These are phyloP conservation scores for Pachyuromys duprasi DNA, from an alignment of 2,797 vertebrate species.

Conservation along the genomic window DNA sequence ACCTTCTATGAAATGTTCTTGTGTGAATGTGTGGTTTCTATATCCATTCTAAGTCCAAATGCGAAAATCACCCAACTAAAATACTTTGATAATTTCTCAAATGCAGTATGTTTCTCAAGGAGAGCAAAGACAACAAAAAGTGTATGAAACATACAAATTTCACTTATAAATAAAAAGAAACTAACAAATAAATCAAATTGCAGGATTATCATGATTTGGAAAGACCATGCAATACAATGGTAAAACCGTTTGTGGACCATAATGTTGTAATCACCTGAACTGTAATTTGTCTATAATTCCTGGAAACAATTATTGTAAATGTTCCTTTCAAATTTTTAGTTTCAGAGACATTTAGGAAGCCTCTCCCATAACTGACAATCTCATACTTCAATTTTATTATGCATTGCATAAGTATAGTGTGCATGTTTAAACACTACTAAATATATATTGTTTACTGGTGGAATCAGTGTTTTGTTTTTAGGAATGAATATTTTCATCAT, in stretches of 20 bases:
- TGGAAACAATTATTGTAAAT: neutral
- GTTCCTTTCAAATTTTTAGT: conserved; percentile 17
- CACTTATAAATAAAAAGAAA: neutral
- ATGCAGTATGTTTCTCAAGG: neutral
- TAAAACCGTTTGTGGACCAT: neutral
- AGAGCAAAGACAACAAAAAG: neutral
- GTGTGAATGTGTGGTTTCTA: neutral
- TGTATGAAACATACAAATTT: neutral
- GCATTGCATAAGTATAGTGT: neutral
- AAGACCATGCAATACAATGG: neutral
- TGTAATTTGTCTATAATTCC: neutral
- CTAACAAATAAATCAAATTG: neutral
- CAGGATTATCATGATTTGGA: neutral
- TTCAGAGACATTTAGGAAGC: neutral
- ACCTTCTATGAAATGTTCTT: neutral
- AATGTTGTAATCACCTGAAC: conserved; percentile 12
- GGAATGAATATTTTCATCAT: conserved; percentile 6
- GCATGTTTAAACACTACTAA: neutral
- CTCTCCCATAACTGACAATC: neutral
- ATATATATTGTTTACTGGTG: neutral
- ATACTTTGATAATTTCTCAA: neutral
- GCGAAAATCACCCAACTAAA: neutral
- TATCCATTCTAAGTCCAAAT: neutral
- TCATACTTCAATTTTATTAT: neutral
- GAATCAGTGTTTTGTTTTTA: neutral